phyloP scores from a whole-genome alignment of 2,888 invertebrate species.

The Chloromyia formosa region DNA sequence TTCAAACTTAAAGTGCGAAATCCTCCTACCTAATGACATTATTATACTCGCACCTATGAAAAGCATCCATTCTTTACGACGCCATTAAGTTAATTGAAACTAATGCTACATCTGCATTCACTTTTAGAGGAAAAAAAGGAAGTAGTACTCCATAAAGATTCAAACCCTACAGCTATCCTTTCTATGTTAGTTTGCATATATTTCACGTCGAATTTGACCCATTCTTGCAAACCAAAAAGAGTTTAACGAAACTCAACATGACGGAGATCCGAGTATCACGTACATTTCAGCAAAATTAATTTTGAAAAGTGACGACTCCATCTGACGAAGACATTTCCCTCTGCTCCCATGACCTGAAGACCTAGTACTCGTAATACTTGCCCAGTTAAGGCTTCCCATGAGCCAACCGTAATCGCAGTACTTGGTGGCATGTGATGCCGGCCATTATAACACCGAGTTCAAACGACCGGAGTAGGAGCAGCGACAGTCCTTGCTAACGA shows the following conservation, averaged over 20 bases:
- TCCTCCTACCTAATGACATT: too few species aligned
- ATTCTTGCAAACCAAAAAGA: neutral
- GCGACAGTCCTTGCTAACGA: neutral
- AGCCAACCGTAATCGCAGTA: slow-evolving; percentile 4
- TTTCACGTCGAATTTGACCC: slow-evolving; percentile 4
- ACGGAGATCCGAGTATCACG: neutral
- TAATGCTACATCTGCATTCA: neutral
- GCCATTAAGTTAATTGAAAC: neutral
- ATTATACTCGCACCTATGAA: too few species aligned
- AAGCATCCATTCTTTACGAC: neutral
- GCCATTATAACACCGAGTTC: neutral
- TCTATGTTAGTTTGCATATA: neutral
- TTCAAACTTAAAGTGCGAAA: too few species aligned
- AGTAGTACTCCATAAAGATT: neutral
- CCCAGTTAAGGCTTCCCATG: neutral
- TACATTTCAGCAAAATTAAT: neutral
- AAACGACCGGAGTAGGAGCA: neutral
- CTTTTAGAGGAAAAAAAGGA: neutral
- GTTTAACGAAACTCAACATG: neutral
- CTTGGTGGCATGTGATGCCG: slow-evolving; percentile 1
- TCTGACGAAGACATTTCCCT: neutral
- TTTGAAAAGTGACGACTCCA: slow-evolving; percentile 10
- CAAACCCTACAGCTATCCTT: neutral
- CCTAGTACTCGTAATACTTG: neutral
- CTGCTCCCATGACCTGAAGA: neutral